phyloP scores from a whole-genome alignment of 2,888 invertebrate species.

The Ametastegia equiseti region DNA sequence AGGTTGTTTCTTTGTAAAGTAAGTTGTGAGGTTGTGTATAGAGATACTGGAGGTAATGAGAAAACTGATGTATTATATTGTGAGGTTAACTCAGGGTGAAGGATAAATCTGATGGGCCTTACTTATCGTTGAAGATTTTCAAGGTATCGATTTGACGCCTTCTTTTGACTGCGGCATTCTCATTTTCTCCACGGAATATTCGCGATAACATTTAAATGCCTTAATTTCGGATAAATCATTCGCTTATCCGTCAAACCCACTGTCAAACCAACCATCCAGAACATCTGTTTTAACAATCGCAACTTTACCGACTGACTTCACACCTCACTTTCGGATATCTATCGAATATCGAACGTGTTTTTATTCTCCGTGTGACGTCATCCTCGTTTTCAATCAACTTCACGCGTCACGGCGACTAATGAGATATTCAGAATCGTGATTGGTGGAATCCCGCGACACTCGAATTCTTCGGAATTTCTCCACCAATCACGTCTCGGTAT shows the following conservation, averaged over 20 bases:
- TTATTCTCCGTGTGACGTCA: background rate
- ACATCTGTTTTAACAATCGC: conserved; percentile 54
- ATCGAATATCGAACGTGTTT: background rate
- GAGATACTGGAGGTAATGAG: background rate
- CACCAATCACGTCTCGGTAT: background rate
- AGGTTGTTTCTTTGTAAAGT: background rate
- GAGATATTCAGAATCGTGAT: background rate
- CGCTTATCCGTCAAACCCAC: conserved; percentile 69
- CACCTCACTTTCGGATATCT: background rate
- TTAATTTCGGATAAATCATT: conserved; percentile 72
- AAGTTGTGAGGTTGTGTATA: background rate
- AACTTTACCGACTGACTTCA: background rate
- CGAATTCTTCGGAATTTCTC: background rate
- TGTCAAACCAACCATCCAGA: conserved; percentile 66
- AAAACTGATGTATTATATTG: conserved; percentile 54
- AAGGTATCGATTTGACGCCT: conserved; percentile 89
- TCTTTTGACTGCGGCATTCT: conserved; percentile 76
- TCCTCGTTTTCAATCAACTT: background rate
- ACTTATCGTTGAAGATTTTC: conserved; percentile 90
- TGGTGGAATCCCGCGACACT: background rate
- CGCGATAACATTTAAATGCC: conserved; percentile 75
- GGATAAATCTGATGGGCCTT: conserved; percentile 66
- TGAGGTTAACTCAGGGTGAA: conserved; percentile 62
- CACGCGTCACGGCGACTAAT: background rate
- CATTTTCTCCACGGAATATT: conserved; percentile 75